Percentiles rank a stretch among this genome's conserved stretches.
These are phyloP conservation scores for Drosophila subobscura DNA, from an alignment of 1,140 invertebrate species.

Conservation along the genomic window DNA sequence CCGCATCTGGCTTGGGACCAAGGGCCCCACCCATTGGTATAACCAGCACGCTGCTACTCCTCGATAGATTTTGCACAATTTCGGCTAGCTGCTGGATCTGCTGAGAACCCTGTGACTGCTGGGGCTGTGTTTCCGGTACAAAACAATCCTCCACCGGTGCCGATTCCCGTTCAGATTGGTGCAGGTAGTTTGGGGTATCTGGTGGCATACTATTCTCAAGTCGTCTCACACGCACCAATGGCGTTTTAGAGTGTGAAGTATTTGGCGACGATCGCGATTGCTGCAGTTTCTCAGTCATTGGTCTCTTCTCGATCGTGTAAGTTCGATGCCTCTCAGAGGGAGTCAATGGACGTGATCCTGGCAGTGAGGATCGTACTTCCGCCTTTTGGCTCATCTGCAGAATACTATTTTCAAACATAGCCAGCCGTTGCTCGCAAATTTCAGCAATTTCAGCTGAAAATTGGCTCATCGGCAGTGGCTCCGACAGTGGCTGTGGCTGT, in stretches of 20 bases:
- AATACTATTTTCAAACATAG: slow-evolving; percentile 12
- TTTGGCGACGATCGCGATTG: slow-evolving; percentile 21
- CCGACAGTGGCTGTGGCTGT: not conserved
- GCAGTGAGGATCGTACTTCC: not conserved
- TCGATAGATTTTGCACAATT: slow-evolving; percentile 38
- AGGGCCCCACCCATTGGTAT: not conserved
- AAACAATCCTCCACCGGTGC: slow-evolving; percentile 29
- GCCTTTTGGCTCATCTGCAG: not conserved
- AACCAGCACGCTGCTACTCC: slow-evolving; percentile 8
- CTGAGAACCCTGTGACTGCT: slow-evolving; percentile 4
- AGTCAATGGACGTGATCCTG: not conserved
- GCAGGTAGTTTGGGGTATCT: slow-evolving; percentile 20
- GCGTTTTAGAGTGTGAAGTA: not conserved
- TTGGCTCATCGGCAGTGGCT: not conserved
- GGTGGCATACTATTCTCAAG: not conserved
- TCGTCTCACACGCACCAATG: slow-evolving; percentile 26
- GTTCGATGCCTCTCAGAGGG: slow-evolving; percentile 16
- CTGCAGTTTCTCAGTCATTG: slow-evolving; percentile 24
- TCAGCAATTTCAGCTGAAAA: slow-evolving; percentile 1
- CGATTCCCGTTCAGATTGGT: not conserved
- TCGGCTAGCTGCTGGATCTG: slow-evolving; percentile 3
- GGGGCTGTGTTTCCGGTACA: slow-evolving; percentile 63
- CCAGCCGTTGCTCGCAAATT: slow-evolving; percentile 1
- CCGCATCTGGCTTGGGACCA: not conserved
- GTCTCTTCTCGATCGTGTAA: slow-evolving; percentile 49